Conservation (phyloP, 2,888 invertebrate genomes). For the Lasioglossum villosulum region DNA sequence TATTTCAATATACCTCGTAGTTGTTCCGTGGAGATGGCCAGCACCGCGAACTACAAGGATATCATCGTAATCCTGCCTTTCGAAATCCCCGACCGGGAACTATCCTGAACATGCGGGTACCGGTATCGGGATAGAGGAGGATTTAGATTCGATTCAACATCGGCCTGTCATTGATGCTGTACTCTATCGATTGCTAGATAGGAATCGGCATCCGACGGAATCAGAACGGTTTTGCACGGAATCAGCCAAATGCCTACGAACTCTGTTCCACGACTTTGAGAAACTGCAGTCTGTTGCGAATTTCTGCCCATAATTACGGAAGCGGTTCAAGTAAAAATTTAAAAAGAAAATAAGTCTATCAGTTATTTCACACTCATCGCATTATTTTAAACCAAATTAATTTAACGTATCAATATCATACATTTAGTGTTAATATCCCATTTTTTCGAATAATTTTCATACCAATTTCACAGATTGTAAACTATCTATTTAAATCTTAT, state of each 20-base stretch:
- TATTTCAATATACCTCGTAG: conserved; percentile 25
- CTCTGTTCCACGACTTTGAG: neutral
- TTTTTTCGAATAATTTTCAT: too few relatives aligned
- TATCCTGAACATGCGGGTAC: conserved; percentile 49
- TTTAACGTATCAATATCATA: too few relatives aligned
- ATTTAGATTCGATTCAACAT: conserved; percentile 55
- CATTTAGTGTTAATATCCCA: too few relatives aligned
- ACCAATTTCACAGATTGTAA: too few relatives aligned
- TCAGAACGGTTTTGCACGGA: neutral
- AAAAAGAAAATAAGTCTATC: too few relatives aligned
- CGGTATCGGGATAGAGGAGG: conserved; percentile 39
- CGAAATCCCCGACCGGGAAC: conserved; percentile 27
- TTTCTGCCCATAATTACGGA: too few relatives aligned
- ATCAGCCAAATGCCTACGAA: neutral
- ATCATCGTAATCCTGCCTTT: conserved; percentile 42
- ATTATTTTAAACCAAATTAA: too few relatives aligned
- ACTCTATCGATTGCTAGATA: conserved; percentile 20
- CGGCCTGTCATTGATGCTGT: conserved; percentile 27
- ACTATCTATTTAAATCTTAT: too few relatives aligned
- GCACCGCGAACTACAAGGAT: conserved; percentile 28
- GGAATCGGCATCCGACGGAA: conserved; percentile 1
- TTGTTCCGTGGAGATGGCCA: conserved; percentile 15
- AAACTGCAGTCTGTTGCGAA: neutral
- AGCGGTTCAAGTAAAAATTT: too few relatives aligned
- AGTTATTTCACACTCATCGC: too few relatives aligned